A percentile compares a stretch with the other conserved stretches of the same genome.
These are phyloP conservation scores for Butorides virescens DNA, from an alignment of 2,113 vertebrate species.

Conservation along the genomic window DNA sequence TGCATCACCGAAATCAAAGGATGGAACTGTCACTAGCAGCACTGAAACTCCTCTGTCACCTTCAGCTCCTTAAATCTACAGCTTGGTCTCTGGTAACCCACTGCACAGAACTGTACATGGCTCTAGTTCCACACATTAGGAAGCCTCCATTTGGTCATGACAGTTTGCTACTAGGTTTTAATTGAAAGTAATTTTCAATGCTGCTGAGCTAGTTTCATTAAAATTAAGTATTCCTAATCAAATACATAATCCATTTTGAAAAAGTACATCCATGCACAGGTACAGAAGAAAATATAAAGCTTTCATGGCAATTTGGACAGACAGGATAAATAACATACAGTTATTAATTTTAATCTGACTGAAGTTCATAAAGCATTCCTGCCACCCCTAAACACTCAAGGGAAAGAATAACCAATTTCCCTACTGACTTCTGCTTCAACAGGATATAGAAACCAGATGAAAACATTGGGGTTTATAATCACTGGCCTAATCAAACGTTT, in stretches of 20 bases:
- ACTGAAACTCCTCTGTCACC: neutral
- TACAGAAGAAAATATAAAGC: neutral
- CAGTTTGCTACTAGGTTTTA: neutral
- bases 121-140: neutral
- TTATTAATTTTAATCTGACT: neutral
- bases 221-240: neutral
- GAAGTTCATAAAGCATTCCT: neutral
- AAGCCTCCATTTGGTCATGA: neutral
- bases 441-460: neutral
- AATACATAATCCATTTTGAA: neutral
- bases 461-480: neutral
- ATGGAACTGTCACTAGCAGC: neutral
- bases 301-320: neutral
- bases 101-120: neutral
- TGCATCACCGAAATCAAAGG: neutral
- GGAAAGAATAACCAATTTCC: neutral
- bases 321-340: neutral
- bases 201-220: neutral
- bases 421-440: neutral
- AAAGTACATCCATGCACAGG: neutral
- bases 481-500: neutral
- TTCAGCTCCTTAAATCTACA: neutral
- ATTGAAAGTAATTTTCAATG: neutral
- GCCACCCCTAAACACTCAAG: neutral
- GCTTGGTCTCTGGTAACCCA: neutral